phyloP scores from a whole-genome alignment of 2,888 invertebrate species.

The Ormyrus nitidulus region DNA sequence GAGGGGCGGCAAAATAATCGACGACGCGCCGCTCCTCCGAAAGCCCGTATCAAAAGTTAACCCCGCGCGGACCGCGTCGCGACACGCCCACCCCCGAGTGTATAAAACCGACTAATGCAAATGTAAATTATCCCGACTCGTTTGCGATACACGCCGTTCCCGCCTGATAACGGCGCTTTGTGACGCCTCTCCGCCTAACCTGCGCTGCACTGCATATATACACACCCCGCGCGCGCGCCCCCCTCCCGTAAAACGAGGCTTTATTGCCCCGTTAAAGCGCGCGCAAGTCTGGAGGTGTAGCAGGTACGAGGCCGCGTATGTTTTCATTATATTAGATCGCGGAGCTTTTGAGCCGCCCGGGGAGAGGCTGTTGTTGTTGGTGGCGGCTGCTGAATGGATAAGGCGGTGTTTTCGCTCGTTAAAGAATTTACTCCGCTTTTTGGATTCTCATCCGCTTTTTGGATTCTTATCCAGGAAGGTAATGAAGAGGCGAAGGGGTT shows the following conservation, averaged over 20 bases:
- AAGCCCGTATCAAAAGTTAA: slow-evolving; percentile 19
- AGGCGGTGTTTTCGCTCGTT: too few relatives aligned
- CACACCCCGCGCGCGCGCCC: neutral
- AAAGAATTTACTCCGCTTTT: too few relatives aligned
- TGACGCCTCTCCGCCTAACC: neutral
- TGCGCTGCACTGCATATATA: slow-evolving; percentile 6
- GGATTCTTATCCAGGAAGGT: too few relatives aligned
- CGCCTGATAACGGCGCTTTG: slow-evolving; percentile 11
- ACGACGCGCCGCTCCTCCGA: neutral
- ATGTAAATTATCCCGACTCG: slow-evolving; percentile 36
- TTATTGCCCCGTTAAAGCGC: slow-evolving; percentile 25
- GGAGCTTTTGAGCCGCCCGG: too few relatives aligned
- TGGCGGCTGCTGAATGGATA: too few relatives aligned
- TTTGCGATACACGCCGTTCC: neutral
- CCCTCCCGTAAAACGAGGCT: slow-evolving; percentile 26
- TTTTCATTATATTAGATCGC: too few relatives aligned
- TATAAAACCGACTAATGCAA: slow-evolving; percentile 12
- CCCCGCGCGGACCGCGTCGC: neutral
- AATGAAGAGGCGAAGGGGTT: too few relatives aligned
- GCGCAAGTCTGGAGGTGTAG: too few relatives aligned
- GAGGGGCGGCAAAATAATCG: neutral
- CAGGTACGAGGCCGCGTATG: too few relatives aligned
- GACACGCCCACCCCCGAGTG: neutral
- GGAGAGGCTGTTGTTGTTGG: too few relatives aligned
- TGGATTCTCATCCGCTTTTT: too few relatives aligned